Percentiles rank a stretch among this genome's conserved stretches.
Conservation (phyloP, 2,113 vertebrate genomes). For the Actenoides lindsayi region DNA sequence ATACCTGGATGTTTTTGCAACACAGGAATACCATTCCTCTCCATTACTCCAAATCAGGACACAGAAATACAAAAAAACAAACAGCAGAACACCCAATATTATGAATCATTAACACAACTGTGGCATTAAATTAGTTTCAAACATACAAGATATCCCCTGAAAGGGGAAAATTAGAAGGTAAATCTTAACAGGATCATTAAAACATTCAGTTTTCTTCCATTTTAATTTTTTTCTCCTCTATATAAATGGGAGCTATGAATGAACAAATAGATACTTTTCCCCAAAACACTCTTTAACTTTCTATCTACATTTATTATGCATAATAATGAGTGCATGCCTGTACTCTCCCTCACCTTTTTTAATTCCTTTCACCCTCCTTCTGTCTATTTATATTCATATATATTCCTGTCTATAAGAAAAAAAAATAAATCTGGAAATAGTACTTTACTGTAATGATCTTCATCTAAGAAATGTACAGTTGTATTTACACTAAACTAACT, state of each 20-base stretch:
- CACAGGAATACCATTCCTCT: neutral
- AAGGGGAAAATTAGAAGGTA: neutral
- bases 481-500: neutral
- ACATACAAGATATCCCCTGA: neutral
- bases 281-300: slow-evolving; percentile 51
- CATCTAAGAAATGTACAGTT: neutral
- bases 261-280: slow-evolving; percentile 46
- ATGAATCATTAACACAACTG: neutral
- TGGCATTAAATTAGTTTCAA: neutral
- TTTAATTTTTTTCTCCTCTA: neutral
- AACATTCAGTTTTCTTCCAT: neutral
- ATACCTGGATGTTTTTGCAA: neutral
- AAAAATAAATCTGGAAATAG: slow-evolving; percentile 25
- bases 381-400: slow-evolving; percentile 37
- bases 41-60: neutral
- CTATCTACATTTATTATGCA: slow-evolving; percentile 21
- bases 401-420: slow-evolving; percentile 57
- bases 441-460: neutral
- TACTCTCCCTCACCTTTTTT: neutral
- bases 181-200: neutral
- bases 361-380: neutral
- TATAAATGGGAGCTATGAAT: neutral
- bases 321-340: slow-evolving; percentile 1
- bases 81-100: neutral
- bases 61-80: neutral